Evolutionary conservation across 2,888 invertebrate species (phyloP).

Genomic region (Bellardia bayeri): DNA sequence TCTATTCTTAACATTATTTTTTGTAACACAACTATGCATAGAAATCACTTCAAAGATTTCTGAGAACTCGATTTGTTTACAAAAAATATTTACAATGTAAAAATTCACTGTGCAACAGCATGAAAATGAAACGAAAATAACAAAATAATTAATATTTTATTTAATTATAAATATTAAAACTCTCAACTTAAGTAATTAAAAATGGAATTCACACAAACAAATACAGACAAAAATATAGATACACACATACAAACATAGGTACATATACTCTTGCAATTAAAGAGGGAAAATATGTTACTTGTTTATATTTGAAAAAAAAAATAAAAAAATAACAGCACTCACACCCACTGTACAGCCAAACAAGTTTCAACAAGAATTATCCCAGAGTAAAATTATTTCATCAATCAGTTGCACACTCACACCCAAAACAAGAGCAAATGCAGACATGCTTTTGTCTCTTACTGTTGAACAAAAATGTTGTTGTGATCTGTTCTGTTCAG

Average conservation of each 20-base stretch:
- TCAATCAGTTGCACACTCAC: constrained; percentile 46
- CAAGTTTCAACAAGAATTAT: not conserved
- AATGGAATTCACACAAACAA: constrained; percentile 1
- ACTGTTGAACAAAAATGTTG: not conserved
- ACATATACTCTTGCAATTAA: not conserved
- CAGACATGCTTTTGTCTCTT: constrained; percentile 15
- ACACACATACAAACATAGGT: not conserved
- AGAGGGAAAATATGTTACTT: constrained; percentile 23
- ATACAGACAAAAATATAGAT: not conserved
- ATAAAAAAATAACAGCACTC: not conserved
- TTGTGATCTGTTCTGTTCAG: not conserved
- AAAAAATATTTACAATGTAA: not conserved
- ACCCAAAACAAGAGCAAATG: not conserved
- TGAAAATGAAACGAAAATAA: constrained; percentile 17
- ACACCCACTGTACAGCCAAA: not conserved
- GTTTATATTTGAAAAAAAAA: constrained; percentile 8
- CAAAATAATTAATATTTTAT: constrained; percentile 31
- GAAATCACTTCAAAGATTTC: not conserved
- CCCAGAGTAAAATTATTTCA: constrained; percentile 30
- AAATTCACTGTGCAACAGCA: constrained; percentile 8
- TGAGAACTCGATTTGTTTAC: not conserved
- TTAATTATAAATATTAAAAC: constrained; percentile 42
- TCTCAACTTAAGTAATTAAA: constrained; percentile 38
- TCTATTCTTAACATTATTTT: no score
- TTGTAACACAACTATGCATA: no score